Evolutionary conservation across 2,888 invertebrate genomes (phyloP), one percentile per base, ranked within the genome.

Genomic region (Ichneumon xanthorius): DNA sequence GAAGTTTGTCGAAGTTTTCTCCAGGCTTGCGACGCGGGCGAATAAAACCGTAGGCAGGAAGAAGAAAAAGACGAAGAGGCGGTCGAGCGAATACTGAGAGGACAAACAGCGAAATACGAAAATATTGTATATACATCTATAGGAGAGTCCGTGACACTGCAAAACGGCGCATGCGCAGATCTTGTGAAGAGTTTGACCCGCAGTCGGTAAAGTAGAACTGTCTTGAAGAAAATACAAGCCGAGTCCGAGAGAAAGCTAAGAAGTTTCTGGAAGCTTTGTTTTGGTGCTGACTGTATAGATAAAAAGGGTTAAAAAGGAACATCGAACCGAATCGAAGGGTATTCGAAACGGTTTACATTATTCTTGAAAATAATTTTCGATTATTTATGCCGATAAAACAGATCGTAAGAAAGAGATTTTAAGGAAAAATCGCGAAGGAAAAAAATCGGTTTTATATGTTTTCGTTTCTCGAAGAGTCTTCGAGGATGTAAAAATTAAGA

Each of bases 401-500:
- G 22, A 11, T 7, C 3, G 4, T 14, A 22, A 9, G 61, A 61
- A 4, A 26, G 30, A 30, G 26, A 61, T 61, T 40, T 7, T 9
- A 40, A 40, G 9, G 40, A 33, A 40, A 11, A 11, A 40, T 40
- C n/a, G 5, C 50, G n/a, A 50, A 16, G n/a, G 50, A n/a, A n/a
- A 4, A 40, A 40, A 40, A 9, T 7, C 7, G 55, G 5, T 19
- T 30, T 61, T 16, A 4, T 5, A 14, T 30, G 22, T 30, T 30
- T 30, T 7, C 19, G 26, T 45, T 67, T 22, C 40, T 37, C 58
- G 53, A 40, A 16, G 22, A 16, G 22, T 50, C 53, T 19, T 53
- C 50, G 77, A 26, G 22, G 61, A 61, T 61, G 40, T 40, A 33
- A 80, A 73, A 61, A 67, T 55, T 58, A 65, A 19, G 67, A 40